Evolutionary conservation across 1,140 invertebrate species (phyloP), one percentile per base, ranked within the genome.

Genomic region (Thaumetopoea pityocampa): DNA sequence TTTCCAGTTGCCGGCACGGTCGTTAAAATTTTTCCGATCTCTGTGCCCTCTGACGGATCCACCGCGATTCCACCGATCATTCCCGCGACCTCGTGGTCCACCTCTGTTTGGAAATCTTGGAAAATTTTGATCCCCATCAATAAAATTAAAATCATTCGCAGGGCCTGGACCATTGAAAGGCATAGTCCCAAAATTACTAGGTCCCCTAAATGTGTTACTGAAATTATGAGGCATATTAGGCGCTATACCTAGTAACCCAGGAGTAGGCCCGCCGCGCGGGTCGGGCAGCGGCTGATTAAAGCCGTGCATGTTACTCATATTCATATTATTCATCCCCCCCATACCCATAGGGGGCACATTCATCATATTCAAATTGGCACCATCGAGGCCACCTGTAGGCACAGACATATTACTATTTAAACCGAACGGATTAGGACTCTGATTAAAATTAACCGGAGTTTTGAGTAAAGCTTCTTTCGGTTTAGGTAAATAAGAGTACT

Each of bases 401-500:
- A 56, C 47, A 24, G 51, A 35, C 66, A 78, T 76, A 45, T 67
- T 77, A 30, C 65, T 71, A 12, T 77, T 81, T 59, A 87, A 69
- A 26, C 43, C 61, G 52, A 73, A 79, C 29, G 62, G 64, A 61
- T 74, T 69, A 10, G 61, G 27, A 50, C 67, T 69, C 51, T 66
- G 72, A 63, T 80, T 86, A 10, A 84, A 86, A 59, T 62, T 79
- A 43, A 80, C 59, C 22, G 81, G 78, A 38, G 85, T 86, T 60
- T 84, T 82, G 1, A 79, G 51, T 50, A 79, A 61, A 16, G 67
- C 71, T 53, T 72, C 85, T 60, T 85, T 80, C 27, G 73, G 71
- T 60, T 83, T 68, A 22, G 78, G 67, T 58, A 89, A 40, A 66
- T 88, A 78, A 15, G 85, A 78, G 72, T 89, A 83, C 58, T 88